These are phyloP conservation scores for Leptinotarsa texana DNA, from an alignment of 1,140 invertebrate genomes.

Conservation along the genomic window DNA sequence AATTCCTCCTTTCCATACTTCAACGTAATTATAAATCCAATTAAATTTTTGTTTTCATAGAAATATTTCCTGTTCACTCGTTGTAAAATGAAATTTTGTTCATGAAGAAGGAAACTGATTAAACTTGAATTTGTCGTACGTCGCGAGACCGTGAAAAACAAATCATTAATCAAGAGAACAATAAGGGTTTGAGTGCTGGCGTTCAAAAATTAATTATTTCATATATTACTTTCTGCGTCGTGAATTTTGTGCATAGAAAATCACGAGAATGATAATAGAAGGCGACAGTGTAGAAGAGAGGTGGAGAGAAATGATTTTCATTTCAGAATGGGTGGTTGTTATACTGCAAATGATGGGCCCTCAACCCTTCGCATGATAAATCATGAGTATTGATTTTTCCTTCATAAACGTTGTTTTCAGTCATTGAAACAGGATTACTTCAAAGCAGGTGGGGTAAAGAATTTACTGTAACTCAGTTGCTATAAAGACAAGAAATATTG, in stretches of 20 bases:
- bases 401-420: not conserved
- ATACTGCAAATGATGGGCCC: not conserved
- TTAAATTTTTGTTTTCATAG: not conserved
- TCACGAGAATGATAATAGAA: not conserved
- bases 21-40: not conserved
- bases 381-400: not conserved
- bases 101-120: not conserved
- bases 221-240: not conserved
- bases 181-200: not conserved
- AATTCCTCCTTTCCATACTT: too few relatives aligned
- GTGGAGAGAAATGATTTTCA: not conserved
- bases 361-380: not conserved
- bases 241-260: not conserved
- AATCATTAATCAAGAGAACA: constrained; percentile 1
- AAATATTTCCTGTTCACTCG: not conserved
- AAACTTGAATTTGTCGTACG: not conserved
- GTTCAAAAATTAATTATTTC: constrained; percentile 9
- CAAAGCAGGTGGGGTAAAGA: too few relatives aligned
- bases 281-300: not conserved
- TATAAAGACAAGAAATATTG: too few relatives aligned
- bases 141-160: not conserved
- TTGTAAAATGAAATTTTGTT: not conserved
- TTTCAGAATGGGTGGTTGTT: not conserved
- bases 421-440: too few relatives aligned
- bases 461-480: too few relatives aligned